Percentiles rank a stretch among this genome's conserved stretches.
phyloP scores from a whole-genome alignment of 2,797 vertebrate genomes.

The Momotus momota region DNA sequence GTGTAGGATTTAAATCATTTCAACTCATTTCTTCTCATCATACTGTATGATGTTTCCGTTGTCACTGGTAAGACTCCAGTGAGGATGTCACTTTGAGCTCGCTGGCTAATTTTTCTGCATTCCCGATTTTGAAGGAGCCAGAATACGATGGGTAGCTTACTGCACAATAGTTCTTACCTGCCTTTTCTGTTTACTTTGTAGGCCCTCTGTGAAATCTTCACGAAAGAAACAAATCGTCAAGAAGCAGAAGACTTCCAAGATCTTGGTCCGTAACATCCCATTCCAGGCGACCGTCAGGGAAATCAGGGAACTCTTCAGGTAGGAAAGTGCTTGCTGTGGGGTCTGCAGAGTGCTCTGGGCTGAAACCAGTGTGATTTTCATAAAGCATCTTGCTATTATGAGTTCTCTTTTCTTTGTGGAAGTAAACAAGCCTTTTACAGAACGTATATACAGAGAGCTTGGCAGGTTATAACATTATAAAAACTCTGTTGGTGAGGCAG shows the following conservation, averaged over 20 bases:
- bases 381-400: fast-evolving
- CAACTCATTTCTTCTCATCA: not conserved
- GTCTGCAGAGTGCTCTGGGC: fast-evolving
- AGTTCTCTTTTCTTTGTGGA: not conserved
- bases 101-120: not conserved
- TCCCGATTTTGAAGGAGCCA: not conserved
- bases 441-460: not conserved
- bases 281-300: conserved; percentile 92
- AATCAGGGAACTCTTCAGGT: conserved; percentile 96
- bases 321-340: not conserved
- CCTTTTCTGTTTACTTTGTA: conserved; percentile 21
- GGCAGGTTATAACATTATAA: not conserved
- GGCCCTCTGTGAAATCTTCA: conserved; percentile 71
- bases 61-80: not conserved
- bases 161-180: fast-evolving
- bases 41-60: not conserved
- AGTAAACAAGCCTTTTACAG: not conserved
- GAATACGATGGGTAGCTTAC: fast-evolving
- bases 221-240: conserved; percentile 87
- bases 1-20: not conserved
- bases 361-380: not conserved
- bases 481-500: not conserved
- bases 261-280: conserved; percentile 94
- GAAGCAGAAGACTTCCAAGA: conserved; percentile 93
- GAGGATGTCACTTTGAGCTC: fast-evolving